Evolutionary conservation across 2,797 vertebrate genomes (phyloP), one percentile per base, ranked within the genome.

Genomic region (Danionella dracula): DNA sequence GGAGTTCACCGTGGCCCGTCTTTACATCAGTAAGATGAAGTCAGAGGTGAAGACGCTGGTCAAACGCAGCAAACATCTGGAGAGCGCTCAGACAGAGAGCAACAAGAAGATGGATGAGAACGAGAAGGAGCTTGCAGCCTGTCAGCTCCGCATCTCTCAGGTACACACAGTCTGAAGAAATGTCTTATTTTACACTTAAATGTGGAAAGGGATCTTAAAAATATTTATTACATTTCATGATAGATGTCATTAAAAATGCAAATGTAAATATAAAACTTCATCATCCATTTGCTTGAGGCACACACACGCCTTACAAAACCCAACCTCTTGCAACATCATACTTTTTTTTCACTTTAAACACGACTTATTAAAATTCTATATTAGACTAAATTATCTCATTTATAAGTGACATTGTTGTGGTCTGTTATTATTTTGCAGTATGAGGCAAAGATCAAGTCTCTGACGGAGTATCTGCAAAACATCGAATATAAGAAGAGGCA

Each of bases 1-100:
- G 73, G 92, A 93, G 72, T 92, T 93, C 70, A 93, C 92, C 0
- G 91, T 93, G 17, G 92, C 92, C 0, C 86, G 92, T 45, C 83
- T 93, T 20, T 93, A 93, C 66, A 92, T 93, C 57, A 93, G 92
- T 75, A 93, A 93, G 81, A 93, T 93, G 92, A 93, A 93, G 72
- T 92, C 92, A 1, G 92, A 93, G 84, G 92, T 93, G 19, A 93
- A 92, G 77, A 92, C 90, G 41, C 88, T 93, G 88, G 92, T 93
- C 15, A 93, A 93, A 70, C 91, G 92, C 50, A 93, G 92, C 80
- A 92, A 90, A 35, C 91, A 93, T 64, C 77, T 93, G 70, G 92
- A 93, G 81, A 71, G 87, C 49, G 86, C 88, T 5, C 91, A 93
- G 27, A 72, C 83, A 1, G 92, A 93, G 78, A 93, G 91, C 82